Evolutionary conservation across 2,113 vertebrate genomes (phyloP).

Genomic region (Xiphophorus couchianus): DNA sequence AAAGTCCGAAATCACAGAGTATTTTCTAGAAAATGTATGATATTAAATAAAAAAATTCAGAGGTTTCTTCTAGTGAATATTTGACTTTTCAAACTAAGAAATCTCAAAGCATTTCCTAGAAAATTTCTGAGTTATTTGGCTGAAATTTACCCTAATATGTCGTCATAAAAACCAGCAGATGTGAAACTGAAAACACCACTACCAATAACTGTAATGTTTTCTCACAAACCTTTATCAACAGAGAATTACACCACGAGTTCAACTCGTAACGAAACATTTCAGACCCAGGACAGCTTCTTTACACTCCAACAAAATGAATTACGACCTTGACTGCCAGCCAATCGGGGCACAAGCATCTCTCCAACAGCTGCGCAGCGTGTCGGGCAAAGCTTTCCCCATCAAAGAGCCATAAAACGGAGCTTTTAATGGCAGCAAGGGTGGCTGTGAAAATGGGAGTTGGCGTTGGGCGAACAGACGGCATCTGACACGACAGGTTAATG

Average conservation of each 20-base stretch:
- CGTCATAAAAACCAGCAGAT: fast-evolving
- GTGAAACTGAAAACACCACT: background rate
- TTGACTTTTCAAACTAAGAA: too few species aligned
- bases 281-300: constrained; percentile 22
- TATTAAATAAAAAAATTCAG: too few species aligned
- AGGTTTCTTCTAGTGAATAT: too few species aligned
- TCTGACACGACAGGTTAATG: constrained; percentile 68
- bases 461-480: constrained; percentile 58
- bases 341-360: constrained; percentile 31
- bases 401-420: constrained; percentile 55
- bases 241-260: constrained; percentile 8
- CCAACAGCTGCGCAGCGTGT: constrained; percentile 45
- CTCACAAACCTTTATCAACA: background rate
- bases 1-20: too few species aligned
- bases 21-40: too few species aligned
- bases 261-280: constrained; percentile 14
- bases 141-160: too few species aligned
- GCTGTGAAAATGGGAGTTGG: constrained; percentile 46
- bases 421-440: constrained; percentile 46
- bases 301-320: constrained; percentile 38
- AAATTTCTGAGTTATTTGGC: too few species aligned
- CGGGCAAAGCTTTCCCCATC: constrained; percentile 46
- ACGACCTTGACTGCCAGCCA: constrained; percentile 36
- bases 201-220: background rate
- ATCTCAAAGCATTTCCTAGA: too few species aligned